phyloP scores from a whole-genome alignment of 2,797 vertebrate species.

The Chaunax sp. region DNA sequence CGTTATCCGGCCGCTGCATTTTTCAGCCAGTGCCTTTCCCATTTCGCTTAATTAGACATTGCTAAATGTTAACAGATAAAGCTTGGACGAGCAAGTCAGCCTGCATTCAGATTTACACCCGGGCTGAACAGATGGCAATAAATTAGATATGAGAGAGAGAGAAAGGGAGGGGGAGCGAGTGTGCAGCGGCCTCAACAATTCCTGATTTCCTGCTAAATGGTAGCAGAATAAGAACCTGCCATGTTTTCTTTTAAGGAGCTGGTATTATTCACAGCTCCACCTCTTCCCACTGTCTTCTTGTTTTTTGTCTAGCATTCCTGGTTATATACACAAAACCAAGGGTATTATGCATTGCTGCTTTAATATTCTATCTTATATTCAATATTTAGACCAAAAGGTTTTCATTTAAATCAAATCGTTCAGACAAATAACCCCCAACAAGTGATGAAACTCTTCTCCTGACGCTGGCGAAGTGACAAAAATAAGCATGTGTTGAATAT shows the following conservation, averaged over 20 bases:
- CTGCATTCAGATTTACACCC: constrained; percentile 75
- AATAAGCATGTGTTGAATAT: too few species aligned
- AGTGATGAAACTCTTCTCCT: too few species aligned
- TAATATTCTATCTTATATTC: constrained; percentile 9
- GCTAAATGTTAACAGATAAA: constrained; percentile 82
- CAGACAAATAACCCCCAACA: too few species aligned
- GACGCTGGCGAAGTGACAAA: too few species aligned
- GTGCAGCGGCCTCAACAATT: background rate
- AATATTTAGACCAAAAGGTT: constrained; percentile 15
- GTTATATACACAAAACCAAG: too few species aligned
- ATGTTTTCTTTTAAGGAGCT: constrained; percentile 36
- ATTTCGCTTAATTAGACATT: constrained; percentile 80
- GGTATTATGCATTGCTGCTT: constrained; percentile 2
- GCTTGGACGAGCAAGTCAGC: constrained; percentile 72
- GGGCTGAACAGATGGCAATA: constrained; percentile 76
- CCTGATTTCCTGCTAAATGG: constrained; percentile 27
- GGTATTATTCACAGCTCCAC: background rate
- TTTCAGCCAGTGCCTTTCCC: constrained; percentile 55
- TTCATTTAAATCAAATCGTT: too few species aligned
- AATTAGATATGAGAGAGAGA: constrained; percentile 72
- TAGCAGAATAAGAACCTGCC: constrained; percentile 26
- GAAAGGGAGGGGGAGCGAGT: background rate
- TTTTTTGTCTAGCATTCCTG: too few species aligned
- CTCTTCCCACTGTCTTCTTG: background rate
- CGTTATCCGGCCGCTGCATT: constrained; percentile 65